A percentile compares a stretch with the other conserved stretches of the same genome.
These are phyloP conservation scores for Catonia carolina DNA, from an alignment of 2,888 invertebrate genomes.

Conservation along the genomic window DNA sequence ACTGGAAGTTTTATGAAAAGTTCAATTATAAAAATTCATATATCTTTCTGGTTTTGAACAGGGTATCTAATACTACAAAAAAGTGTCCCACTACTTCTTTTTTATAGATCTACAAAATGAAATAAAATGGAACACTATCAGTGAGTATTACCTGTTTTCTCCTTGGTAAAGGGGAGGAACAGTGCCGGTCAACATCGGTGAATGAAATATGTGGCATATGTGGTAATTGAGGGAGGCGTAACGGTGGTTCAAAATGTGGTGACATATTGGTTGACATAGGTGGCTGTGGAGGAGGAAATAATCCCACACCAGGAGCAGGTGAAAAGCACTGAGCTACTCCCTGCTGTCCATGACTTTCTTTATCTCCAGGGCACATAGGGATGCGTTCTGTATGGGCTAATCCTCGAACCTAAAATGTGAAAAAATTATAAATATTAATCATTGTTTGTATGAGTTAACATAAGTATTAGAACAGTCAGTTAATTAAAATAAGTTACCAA, in stretches of 20 bases:
- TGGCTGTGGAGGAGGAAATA: slow-evolving; percentile 40
- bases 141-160: slow-evolving; percentile 65
- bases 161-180: slow-evolving; percentile 73
- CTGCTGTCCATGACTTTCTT: slow-evolving; percentile 40
- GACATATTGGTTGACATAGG: slow-evolving; percentile 40
- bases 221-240: slow-evolving; percentile 40
- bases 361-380: slow-evolving; percentile 42
- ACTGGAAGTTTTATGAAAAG: no score
- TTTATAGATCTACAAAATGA: no score
- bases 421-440: no score
- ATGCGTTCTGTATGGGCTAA: slow-evolving; percentile 53
- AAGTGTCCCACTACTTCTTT: no score
- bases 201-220: slow-evolving; percentile 47
- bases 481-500: background rate
- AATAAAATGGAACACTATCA: no score
- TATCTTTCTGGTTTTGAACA: no score
- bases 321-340: slow-evolving; percentile 41
- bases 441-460: no score
- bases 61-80: no score
- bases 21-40: no score
- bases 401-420: slow-evolving; percentile 53
- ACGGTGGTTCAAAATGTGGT: slow-evolving; percentile 41
- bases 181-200: slow-evolving; percentile 45
- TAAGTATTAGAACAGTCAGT: background rate
- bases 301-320: slow-evolving; percentile 34